These are phyloP conservation scores for Brienomyrus brachyistius DNA, from an alignment of 2,113 vertebrate species.

Conservation along the genomic window DNA sequence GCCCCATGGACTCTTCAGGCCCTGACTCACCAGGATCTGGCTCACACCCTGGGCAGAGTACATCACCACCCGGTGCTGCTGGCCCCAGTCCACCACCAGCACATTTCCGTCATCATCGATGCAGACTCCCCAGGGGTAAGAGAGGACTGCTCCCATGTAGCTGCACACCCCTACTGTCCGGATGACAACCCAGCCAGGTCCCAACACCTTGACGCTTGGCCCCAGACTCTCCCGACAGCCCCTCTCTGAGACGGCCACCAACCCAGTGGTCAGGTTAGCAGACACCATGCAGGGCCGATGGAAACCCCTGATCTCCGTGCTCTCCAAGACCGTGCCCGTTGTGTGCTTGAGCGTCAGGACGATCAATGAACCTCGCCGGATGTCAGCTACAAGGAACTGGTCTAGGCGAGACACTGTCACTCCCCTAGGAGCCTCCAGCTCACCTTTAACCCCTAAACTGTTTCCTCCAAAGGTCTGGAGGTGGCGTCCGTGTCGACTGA, in stretches of 20 bases:
- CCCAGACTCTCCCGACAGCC: conserved; percentile 52
- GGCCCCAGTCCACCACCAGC: conserved; percentile 66
- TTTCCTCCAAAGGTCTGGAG: conserved; percentile 62
- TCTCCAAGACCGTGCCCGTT: conserved; percentile 53
- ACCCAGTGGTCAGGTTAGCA: conserved; percentile 51
- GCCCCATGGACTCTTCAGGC: conserved; percentile 66
- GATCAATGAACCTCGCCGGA: conserved; percentile 58
- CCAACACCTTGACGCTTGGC: conserved; percentile 66
- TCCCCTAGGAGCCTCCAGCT: conserved; percentile 64
- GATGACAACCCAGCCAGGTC: conserved; percentile 60
- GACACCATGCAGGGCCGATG: conserved; percentile 65
- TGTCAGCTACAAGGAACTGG: conserved; percentile 68
- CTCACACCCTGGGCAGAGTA: conserved; percentile 56
- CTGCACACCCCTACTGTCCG: conserved; percentile 59
- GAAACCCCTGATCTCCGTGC: conserved; percentile 62
- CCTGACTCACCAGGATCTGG: conserved; percentile 48
- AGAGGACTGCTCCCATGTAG: conserved; percentile 55
- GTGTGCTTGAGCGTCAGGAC: conserved; percentile 55
- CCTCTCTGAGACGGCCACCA: conserved; percentile 63
- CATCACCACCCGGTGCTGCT: conserved; percentile 55
- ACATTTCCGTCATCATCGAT: conserved; percentile 62
- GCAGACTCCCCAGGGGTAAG: conserved; percentile 66
- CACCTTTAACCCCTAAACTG: conserved; percentile 41
- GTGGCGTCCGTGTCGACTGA: conserved; percentile 60
- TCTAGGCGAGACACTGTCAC: conserved; percentile 56